These are phyloP conservation scores for Macaca mulatta DNA, from an alignment of 2,113 vertebrate genomes.

Conservation along the genomic window DNA sequence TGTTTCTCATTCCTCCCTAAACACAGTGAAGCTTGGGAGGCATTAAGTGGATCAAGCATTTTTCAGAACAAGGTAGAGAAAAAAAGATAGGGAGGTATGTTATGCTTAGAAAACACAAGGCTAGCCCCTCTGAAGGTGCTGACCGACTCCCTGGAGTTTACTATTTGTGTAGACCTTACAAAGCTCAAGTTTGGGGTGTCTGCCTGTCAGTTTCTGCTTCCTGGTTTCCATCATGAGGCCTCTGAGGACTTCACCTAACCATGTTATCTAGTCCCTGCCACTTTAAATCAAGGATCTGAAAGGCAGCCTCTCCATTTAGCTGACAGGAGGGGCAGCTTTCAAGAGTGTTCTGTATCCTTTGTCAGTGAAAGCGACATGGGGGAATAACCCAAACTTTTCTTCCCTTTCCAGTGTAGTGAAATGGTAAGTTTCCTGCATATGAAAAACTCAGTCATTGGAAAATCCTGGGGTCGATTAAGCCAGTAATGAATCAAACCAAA, in stretches of 20 bases:
- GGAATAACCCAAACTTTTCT: not conserved
- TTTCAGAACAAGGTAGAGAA: slow-evolving; percentile 31
- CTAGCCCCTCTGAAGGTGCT: not conserved
- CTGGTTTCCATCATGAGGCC: not conserved
- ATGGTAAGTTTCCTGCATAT: not conserved
- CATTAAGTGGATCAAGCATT: not conserved
- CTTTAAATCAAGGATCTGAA: not conserved
- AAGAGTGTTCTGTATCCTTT: not conserved
- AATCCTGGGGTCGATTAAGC: not conserved
- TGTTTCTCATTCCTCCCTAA: slow-evolving; percentile 38
- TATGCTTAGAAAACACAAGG: not conserved
- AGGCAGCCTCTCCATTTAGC: not conserved
- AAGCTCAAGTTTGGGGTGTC: not conserved
- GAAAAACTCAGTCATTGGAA: not conserved
- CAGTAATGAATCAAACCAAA: not conserved
- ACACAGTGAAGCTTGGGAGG: slow-evolving; percentile 15
- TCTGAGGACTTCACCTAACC: not conserved
- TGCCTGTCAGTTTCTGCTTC: not conserved
- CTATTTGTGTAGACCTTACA: not conserved
- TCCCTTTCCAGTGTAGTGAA: not conserved
- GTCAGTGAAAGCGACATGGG: not conserved
- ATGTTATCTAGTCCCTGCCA: too few species aligned
- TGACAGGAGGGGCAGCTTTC: not conserved
- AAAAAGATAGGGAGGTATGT: not conserved
- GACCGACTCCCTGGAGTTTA: not conserved